Evolutionary conservation across 2,113 vertebrate species (phyloP).

Genomic region (Callionymus lyra): DNA sequence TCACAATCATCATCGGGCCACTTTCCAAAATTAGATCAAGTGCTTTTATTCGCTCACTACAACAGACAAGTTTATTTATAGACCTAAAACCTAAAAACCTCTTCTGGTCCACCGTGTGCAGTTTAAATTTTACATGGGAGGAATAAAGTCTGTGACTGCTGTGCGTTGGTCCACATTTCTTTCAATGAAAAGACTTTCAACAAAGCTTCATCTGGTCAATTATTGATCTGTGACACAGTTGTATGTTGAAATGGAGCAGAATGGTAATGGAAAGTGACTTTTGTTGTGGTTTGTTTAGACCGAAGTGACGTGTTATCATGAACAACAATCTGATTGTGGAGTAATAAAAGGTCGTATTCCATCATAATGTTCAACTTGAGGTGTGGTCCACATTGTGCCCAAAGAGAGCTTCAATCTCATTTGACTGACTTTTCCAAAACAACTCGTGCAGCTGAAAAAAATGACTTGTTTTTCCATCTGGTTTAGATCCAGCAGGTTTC

Average conservation of each 20-base stretch:
- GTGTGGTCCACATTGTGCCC: neutral
- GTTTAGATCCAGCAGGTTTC: constrained; percentile 13
- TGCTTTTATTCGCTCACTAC: constrained; percentile 44
- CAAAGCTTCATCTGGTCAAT: neutral
- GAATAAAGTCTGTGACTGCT: neutral
- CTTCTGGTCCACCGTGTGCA: constrained; percentile 19
- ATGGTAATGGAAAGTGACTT: neutral
- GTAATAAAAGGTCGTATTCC: constrained; percentile 1
- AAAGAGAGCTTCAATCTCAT: neutral
- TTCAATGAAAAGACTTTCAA: neutral
- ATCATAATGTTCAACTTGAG: no score
- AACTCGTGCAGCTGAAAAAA: constrained; percentile 1
- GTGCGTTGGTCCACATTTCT: neutral
- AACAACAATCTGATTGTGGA: neutral
- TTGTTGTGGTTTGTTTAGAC: no score
- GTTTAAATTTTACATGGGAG: constrained; percentile 2
- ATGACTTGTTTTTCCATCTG: constrained; percentile 16
- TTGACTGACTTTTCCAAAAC: constrained; percentile 36
- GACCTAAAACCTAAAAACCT: constrained; percentile 33
- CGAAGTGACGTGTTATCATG: constrained; percentile 15
- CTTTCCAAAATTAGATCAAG: constrained; percentile 59
- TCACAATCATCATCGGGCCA: constrained; percentile 31
- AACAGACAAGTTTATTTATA: constrained; percentile 49
- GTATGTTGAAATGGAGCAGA: neutral
- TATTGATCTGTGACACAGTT: constrained; percentile 1